Evolutionary conservation across 2,888 invertebrate genomes (phyloP).

Genomic region (Ormyrus rosae): DNA sequence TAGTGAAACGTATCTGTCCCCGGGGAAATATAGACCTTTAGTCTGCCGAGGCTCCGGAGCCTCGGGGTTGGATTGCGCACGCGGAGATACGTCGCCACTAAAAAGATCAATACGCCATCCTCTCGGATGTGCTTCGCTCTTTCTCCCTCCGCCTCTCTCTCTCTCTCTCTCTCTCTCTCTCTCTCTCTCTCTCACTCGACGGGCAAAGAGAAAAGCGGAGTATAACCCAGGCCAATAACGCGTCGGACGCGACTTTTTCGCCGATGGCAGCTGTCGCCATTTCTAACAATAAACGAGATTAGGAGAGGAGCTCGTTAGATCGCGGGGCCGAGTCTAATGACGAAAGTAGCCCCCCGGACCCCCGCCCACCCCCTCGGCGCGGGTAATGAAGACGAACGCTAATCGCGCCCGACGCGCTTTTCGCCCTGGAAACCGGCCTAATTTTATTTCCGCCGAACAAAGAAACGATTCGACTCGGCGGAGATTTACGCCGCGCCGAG

Average conservation of each 20-base stretch:
- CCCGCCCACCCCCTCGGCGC: not conserved
- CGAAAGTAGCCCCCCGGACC: not conserved
- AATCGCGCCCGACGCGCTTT: conserved; percentile 47
- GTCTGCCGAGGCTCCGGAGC: conserved; percentile 36
- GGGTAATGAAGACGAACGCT: conserved; percentile 51
- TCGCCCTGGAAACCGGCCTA: conserved; percentile 14
- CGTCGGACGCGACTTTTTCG: conserved; percentile 35
- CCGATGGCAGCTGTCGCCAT: conserved; percentile 57
- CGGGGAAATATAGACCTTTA: conserved; percentile 75
- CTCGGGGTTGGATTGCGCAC: conserved; percentile 67
- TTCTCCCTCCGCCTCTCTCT: conserved; percentile 57
- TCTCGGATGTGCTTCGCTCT: conserved; percentile 34
- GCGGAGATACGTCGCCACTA: conserved; percentile 72
- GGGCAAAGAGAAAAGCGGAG: too few species aligned
- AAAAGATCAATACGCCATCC: conserved; percentile 76
- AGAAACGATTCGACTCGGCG: conserved; percentile 16
- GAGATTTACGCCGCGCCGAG: not conserved
- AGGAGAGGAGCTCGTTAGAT: conserved; percentile 32
- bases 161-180: not conserved
- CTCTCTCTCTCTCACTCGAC: too few species aligned
- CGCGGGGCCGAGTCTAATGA: conserved; percentile 10
- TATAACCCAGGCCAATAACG: conserved; percentile 23
- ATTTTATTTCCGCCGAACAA: conserved; percentile 49
- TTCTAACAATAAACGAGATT: conserved; percentile 57
- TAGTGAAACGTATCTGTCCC: conserved; percentile 74